Base-by-base conservation (phyloP, 1,140 invertebrate species). In the Brachionus koreanus region DNA sequence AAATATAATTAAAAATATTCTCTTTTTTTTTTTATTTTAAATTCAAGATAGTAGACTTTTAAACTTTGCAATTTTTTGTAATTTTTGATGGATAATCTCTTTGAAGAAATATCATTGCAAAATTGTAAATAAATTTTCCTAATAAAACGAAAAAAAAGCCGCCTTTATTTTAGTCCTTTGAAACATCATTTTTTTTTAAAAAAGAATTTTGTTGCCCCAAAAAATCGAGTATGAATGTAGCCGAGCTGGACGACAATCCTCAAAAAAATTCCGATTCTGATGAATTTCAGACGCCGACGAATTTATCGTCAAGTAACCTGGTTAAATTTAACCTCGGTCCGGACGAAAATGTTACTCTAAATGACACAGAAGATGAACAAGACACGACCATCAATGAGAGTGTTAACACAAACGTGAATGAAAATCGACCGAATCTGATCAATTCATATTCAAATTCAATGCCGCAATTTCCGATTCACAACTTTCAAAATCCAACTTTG, bases 381-480 rank as follows among this genome's bases (percentile, higher is more conserved):
- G 69, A 74, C 33, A 46, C 43, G 13, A 74, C 69, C 12, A 25
- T 74, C 1, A 46, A 74, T 46, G 69, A 74, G 43, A 46, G 25
- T 3, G 43, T 46, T 5, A 74, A 74, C 23, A 46, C 69, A 25
- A 46, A 46, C 43, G 23, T 67, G 10, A 67, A 46, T 19, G 69
- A 74, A 19, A 43, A 74, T 74, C 37, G 42, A 74, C 69, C 37
- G 42, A 42, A 42, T 39, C 42, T 74, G n/a, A 43, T 79, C 19
- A 65, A 63, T 29, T 79, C 76, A 12, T 79, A 79, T 42, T 79
- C 76, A 43, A 23, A 79, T 61, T 79, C 76, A 61, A 61, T 79
- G 76, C 76, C 76, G 23, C 76, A 79, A 65, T 79, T 79, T 57
- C 76, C 69, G 35, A 13, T 72, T 16, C 33, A 37, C 5, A 35